Percentiles rank a stretch among this genome's conserved stretches.
phyloP scores from a whole-genome alignment of 2,113 vertebrate species.

The Ctenodactylus gundi region DNA sequence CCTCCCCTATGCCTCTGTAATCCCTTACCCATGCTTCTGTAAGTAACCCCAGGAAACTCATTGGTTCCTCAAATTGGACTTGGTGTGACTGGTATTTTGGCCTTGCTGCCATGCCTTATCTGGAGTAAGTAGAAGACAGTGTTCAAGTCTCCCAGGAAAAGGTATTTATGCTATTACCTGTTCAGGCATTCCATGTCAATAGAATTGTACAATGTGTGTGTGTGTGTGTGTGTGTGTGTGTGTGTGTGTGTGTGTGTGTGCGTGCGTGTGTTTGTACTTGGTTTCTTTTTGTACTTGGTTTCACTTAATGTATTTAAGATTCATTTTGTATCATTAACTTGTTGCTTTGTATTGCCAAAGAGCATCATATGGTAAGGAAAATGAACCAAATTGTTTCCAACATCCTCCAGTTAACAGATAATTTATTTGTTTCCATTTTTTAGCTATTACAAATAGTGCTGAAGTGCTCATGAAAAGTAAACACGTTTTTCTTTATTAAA shows the following conservation, averaged over 20 bases:
- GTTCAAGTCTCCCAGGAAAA: too few relatives aligned
- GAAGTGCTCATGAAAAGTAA: background rate
- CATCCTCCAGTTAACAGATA: background rate
- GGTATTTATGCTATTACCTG: too few relatives aligned
- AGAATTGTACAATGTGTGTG: background rate
- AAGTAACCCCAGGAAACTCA: too few relatives aligned
- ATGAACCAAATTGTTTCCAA: background rate
- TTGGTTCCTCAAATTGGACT: too few relatives aligned
- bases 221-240: background rate
- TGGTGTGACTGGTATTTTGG: too few relatives aligned
- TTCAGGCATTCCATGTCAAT: background rate
- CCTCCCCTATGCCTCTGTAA: too few relatives aligned
- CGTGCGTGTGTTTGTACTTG: too few relatives aligned
- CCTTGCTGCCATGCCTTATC: too few relatives aligned
- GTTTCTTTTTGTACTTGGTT: background rate
- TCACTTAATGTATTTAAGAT: constrained; percentile 8
- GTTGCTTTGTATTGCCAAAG: background rate
- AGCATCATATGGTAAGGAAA: background rate
- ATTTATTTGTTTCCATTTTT: background rate
- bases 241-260: background rate
- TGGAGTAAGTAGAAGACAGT: too few relatives aligned
- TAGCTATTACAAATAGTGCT: background rate
- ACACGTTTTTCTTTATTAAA: background rate
- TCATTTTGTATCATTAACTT: background rate
- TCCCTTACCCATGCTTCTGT: too few relatives aligned